A percentile compares a stretch with the other conserved stretches of the same genome.
These are phyloP conservation scores for Bergia puertoricense DNA, from an alignment of 92 coral and sea anemone species.

Conservation along the genomic window DNA sequence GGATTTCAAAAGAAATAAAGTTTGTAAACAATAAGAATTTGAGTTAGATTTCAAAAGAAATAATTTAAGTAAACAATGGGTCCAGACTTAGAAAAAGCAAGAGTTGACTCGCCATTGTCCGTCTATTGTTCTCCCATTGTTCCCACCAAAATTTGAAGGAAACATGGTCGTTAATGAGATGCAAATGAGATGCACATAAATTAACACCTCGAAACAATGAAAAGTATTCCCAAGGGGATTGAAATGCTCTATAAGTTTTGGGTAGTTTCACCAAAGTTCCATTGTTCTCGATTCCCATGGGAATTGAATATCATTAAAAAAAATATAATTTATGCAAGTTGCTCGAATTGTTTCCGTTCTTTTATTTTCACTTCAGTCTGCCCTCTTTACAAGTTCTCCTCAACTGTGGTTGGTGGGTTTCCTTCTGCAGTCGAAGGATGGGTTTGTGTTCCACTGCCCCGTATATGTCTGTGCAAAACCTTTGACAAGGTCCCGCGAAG, in stretches of 20 bases:
- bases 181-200: slow-evolving; percentile 22
- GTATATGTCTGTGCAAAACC: neutral
- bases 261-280: neutral
- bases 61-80: too few species aligned
- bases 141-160: neutral
- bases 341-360: neutral
- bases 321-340: neutral
- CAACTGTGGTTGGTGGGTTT: neutral
- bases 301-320: slow-evolving; percentile 11
- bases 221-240: slow-evolving; percentile 16
- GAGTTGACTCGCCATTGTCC: too few species aligned
- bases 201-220: slow-evolving; percentile 15
- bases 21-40: too few species aligned
- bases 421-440: neutral
- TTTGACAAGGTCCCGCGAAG: neutral
- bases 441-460: slow-evolving; percentile 3
- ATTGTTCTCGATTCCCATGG: slow-evolving; percentile 18
- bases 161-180: slow-evolving; percentile 26
- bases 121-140: neutral
- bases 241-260: neutral
- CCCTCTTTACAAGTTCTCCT: neutral
- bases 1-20: too few species aligned
- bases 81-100: neutral
- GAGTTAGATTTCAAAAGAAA: too few species aligned
- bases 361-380: neutral